Base-by-base conservation (phyloP, 2,797 vertebrate genomes). In the Platyrinchus mystaceus region DNA sequence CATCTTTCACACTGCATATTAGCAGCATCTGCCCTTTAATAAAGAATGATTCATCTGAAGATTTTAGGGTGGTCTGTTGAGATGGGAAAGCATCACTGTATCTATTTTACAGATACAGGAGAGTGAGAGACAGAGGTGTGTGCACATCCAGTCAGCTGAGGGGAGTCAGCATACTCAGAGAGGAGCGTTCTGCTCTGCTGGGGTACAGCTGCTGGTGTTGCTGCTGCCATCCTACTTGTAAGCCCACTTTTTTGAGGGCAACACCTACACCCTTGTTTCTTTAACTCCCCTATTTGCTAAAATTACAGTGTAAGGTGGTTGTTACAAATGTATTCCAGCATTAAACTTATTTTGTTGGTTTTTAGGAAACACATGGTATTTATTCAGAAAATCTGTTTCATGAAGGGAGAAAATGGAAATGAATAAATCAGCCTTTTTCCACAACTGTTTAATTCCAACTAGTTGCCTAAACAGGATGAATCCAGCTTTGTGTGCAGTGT, bases 71-170 rank as follows among this genome's bases (percentile, higher is more conserved):
- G 26, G 12, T 22, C 60, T 73, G 12, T 24, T 62, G 50, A 62
- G 55, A n/a, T 27, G 28, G 39, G 44, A 81, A 81, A 77, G n/a
- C 18, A 43, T 59, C 10, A 8, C 16, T 50, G 6, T 14, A 10
- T 74, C 39, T 50, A 0, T 32, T 62, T 62, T 70, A 17, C 0
- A 5, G 30, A 43, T 62, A 19, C 1, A 14, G 37, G 9, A 62
- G 77, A 52, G 24, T 5, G 50, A 89, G 70, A 46, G 14, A 9
- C 1, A 17, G 24, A 50, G 24, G 8, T 1, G 2, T 76, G 44
- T 66, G 18, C 12, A 6, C 0, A 1, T 34, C 6, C 16, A 3
- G 13, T n/a, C 0, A 0, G 19, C 20, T 1, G 8, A 84, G 46
- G 34, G 4, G 41, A n/a, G 26, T 7, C 6, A 6, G 10, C 34